Percentiles rank a stretch among this genome's conserved stretches.
phyloP scores from a whole-genome alignment of 2,888 invertebrate species.

The Andrena fulva region DNA sequence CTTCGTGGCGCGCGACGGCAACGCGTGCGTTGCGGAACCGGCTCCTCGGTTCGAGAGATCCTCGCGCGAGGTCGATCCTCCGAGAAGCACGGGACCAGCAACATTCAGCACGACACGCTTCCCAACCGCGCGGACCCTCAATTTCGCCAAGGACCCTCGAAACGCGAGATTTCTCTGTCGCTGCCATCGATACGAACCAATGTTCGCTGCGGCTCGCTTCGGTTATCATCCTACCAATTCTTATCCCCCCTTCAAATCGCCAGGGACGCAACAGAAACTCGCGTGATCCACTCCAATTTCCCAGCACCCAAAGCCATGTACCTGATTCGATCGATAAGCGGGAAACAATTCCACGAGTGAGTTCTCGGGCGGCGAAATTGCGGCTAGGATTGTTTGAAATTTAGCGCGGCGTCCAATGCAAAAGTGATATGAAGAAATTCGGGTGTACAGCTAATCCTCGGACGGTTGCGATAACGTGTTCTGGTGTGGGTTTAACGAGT shows the following conservation, averaged over 20 bases:
- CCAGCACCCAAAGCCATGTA: neutral
- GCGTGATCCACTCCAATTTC: neutral
- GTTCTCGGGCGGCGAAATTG: neutral
- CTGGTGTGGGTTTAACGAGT: conserved; percentile 15
- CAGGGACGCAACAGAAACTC: neutral
- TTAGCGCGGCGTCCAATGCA: neutral
- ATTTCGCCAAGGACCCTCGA: conserved; percentile 10
- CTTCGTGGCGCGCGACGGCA: conserved; percentile 65
- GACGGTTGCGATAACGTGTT: conserved; percentile 6
- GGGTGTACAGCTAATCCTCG: neutral
- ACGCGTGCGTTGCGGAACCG: conserved; percentile 69
- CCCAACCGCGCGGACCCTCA: conserved; percentile 32
- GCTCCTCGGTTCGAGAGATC: conserved; percentile 60
- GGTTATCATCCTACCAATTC: neutral
- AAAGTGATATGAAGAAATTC: neutral
- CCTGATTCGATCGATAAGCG: conserved; percentile 4
- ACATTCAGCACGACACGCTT: conserved; percentile 34
- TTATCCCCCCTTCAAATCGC: neutral
- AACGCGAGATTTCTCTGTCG: conserved; percentile 3
- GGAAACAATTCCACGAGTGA: neutral
- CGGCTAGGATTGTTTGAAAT: conserved; percentile 5
- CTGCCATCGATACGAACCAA: neutral
- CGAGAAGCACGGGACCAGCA: conserved; percentile 34
- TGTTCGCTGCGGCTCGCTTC: neutral
- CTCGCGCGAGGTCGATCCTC: conserved; percentile 62